Evolutionary conservation across 2,113 vertebrate genomes (phyloP).

Genomic region (Melanerpes aurifrons): DNA sequence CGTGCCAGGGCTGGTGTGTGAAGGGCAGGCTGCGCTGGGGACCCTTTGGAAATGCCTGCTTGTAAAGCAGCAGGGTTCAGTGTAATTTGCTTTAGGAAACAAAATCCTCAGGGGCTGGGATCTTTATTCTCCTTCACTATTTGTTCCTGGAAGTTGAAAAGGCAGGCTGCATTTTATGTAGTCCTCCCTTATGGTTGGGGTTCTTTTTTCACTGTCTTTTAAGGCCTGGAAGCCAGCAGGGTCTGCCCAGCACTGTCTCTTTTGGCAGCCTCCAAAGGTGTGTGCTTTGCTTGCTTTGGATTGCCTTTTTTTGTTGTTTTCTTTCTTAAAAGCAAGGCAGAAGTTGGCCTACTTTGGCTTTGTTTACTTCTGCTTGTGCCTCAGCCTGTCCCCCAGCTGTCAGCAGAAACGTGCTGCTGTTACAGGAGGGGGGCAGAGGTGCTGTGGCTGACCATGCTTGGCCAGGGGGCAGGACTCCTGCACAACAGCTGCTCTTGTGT

Average conservation of each 20-base stretch:
- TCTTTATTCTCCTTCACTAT: conserved; percentile 55
- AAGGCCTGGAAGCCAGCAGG: conserved; percentile 41
- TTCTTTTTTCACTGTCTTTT: conserved; percentile 21
- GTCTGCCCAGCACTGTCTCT: background rate
- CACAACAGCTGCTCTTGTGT: conserved; percentile 27
- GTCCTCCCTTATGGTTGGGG: background rate
- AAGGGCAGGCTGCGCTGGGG: conserved; percentile 57
- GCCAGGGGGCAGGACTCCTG: background rate
- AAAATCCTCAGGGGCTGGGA: conserved; percentile 34
- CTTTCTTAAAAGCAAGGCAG: background rate
- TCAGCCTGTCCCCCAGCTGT: background rate
- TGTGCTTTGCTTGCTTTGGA: background rate
- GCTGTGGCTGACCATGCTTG: background rate
- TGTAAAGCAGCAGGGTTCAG: conserved; percentile 64
- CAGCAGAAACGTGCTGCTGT: background rate
- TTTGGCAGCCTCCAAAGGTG: conserved; percentile 41
- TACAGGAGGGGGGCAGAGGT: background rate
- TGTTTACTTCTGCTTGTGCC: background rate
- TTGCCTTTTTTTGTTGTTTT: background rate
- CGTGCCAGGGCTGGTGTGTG: conserved; percentile 66
- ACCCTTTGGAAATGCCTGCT: conserved; percentile 65
- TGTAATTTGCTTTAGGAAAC: conserved; percentile 66
- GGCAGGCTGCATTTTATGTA: conserved; percentile 2
- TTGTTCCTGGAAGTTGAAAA: conserved; percentile 54
- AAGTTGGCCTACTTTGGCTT: background rate